Base-by-base conservation (phyloP, 2,113 vertebrate species). In the Zosterops pallidus region DNA sequence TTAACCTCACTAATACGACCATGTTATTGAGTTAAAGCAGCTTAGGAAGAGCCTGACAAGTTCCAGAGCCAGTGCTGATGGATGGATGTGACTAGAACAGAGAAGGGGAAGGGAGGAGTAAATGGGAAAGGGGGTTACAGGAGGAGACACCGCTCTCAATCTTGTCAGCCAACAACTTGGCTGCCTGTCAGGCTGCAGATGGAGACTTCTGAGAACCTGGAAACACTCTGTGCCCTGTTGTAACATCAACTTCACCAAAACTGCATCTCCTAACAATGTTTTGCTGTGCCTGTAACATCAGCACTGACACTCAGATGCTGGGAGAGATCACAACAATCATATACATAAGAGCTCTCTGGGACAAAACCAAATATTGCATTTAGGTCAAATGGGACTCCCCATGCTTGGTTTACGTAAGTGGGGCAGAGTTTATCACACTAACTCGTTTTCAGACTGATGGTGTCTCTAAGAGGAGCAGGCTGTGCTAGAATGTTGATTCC, bases 11-110 rank as follows among this genome's bases (percentile, higher is more conserved):
- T 93, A 96, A 88, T 95, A 55, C 29, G 72, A 63, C 75, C 24
- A 19, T 35, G 46, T 95, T 95, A 86, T 90, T 97, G 88, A 94
- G 83, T 97, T 96, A 94, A 80, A 90, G 76, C 83, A 67, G 85
- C 79, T 85, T 52, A 19, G 46, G 90, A 69, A 29, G 85, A 85
- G 71, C n/a, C 59, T 96, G 95, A 92, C 18, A 8, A 83, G 59
- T 94, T 96, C 92, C 95, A 97, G 96, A 94, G 76, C 59, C 31
- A 2, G 46, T 42, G 39, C 39, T 86, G 90, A 92, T 78, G 79
- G 90, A 74, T 94, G 64, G 44, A 67, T 90, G 83, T 86, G 95
- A 63, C 79, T 93, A 63, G 75, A 93, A 70, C 68, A 63, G 79
- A 69, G 82, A 70, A 84, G 24, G 35, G 33, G 23, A 86, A 83